Evolutionary conservation across 2,113 vertebrate genomes (phyloP).

Genomic region (Hemibagrus wyckioides): DNA sequence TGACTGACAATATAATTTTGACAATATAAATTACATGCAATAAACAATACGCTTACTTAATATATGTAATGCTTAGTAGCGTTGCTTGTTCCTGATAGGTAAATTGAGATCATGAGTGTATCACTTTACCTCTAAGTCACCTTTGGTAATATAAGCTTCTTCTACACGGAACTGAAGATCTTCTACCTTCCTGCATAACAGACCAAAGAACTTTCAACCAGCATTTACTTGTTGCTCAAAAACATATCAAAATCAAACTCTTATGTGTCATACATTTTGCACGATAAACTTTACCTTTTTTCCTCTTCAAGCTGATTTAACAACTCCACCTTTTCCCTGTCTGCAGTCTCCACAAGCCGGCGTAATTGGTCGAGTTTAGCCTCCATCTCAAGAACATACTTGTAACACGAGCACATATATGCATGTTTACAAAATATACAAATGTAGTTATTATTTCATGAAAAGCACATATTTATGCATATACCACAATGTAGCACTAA

Average conservation of each 20-base stretch:
- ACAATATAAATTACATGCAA: neutral
- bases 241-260: neutral
- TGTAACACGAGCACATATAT: constrained; percentile 6
- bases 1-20: too few species aligned
- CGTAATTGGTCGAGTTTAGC: constrained; percentile 96
- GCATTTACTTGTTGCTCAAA: neutral
- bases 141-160: constrained; percentile 98
- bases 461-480: neutral
- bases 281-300: constrained; percentile 78
- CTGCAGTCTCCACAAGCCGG: constrained; percentile 91
- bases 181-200: constrained; percentile 87
- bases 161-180: constrained; percentile 99
- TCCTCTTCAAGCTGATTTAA: constrained; percentile 96
- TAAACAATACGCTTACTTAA: neutral
- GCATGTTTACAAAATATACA: neutral
- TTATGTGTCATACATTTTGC: too few species aligned
- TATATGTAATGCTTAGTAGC: neutral
- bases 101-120: neutral
- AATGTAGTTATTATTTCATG: neutral
- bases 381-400: constrained; percentile 85
- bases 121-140: constrained; percentile 93
- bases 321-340: constrained; percentile 95
- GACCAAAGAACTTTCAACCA: constrained; percentile 39
- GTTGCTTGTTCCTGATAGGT: neutral
- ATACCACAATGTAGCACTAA: neutral